Conservation (phyloP, 2,888 invertebrate species). For the Trissolcus brochymenae region DNA sequence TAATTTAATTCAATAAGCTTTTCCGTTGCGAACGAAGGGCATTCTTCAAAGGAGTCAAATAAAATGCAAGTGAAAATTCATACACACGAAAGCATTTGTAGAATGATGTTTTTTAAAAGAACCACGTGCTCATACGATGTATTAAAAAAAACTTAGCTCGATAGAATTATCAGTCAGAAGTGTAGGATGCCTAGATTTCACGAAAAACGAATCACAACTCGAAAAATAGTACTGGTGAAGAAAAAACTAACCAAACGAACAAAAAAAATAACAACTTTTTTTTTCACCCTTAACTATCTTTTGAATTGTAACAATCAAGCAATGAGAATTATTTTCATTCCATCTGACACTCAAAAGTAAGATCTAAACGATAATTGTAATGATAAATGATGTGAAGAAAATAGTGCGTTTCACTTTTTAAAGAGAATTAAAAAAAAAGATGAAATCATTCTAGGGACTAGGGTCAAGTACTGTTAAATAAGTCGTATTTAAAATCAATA, state of each 20-base stretch:
- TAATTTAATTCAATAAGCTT: conserved; percentile 22
- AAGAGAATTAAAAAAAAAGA: conserved; percentile 11
- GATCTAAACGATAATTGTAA: conserved; percentile 24
- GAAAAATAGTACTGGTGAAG: conserved; percentile 23
- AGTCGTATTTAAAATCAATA: conserved; percentile 53
- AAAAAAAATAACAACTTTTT: not conserved
- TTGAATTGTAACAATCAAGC: conserved; percentile 15
- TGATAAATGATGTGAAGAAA: conserved; percentile 21
- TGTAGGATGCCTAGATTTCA: conserved; percentile 55
- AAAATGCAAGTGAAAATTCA: conserved; percentile 21
- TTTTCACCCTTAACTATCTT: conserved; percentile 10
- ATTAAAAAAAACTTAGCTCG: conserved; percentile 31
- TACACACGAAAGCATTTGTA: conserved; percentile 27
- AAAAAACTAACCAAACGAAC: not conserved
- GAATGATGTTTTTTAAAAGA: conserved; percentile 41
- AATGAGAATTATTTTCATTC: conserved; percentile 48
- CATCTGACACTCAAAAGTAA: conserved; percentile 26
- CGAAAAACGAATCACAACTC: conserved; percentile 27
- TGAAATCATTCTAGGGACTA: conserved; percentile 48
- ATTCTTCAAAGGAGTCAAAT: conserved; percentile 40
- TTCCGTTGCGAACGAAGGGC: conserved; percentile 50
- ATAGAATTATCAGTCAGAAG: conserved; percentile 48
- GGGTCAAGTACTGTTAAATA: conserved; percentile 52
- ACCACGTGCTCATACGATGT: conserved; percentile 40
- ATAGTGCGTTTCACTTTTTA: conserved; percentile 37